These are phyloP conservation scores for Mycalesis mineus DNA, from an alignment of 2,888 invertebrate species.

Conservation along the genomic window DNA sequence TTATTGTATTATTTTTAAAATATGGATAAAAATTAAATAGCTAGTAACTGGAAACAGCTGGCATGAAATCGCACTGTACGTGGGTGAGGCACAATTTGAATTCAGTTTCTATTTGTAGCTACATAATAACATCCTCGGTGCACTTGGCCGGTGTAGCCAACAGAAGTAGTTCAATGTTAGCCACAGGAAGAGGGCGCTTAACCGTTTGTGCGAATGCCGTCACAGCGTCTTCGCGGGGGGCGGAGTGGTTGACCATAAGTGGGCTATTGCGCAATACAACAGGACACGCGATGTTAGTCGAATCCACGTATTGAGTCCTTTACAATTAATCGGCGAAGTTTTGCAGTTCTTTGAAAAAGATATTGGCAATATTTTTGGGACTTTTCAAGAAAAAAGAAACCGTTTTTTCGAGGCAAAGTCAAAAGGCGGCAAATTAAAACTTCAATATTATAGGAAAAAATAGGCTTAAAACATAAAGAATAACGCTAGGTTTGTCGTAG, in stretches of 20 bases:
- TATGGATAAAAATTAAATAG: neutral
- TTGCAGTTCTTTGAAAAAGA: no score
- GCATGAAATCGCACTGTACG: slow-evolving; percentile 24
- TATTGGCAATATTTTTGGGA: neutral
- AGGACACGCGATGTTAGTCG: neutral
- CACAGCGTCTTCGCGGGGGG: slow-evolving; percentile 39
- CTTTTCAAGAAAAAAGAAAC: no score
- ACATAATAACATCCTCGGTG: slow-evolving; percentile 64
- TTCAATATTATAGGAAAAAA: no score
- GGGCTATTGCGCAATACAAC: slow-evolving; percentile 30
- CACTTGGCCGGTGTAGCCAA: slow-evolving; percentile 64
- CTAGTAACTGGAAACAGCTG: slow-evolving; percentile 15
- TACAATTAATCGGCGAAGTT: neutral
- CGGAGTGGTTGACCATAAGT: slow-evolving; percentile 27
- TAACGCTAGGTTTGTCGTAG: no score
- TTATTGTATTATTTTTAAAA: no score
- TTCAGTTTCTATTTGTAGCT: slow-evolving; percentile 59
- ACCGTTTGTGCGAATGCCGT: slow-evolving; percentile 66
- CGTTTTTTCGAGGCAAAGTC: no score
- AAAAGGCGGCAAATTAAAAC: no score
- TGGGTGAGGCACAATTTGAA: slow-evolving; percentile 34
- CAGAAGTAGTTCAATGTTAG: slow-evolving; percentile 74
- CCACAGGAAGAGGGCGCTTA: slow-evolving; percentile 64
- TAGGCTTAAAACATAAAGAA: no score
- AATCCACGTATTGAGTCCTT: neutral